phyloP scores from a whole-genome alignment of 1,140 invertebrate species.

The Bombus sibiricus region DNA sequence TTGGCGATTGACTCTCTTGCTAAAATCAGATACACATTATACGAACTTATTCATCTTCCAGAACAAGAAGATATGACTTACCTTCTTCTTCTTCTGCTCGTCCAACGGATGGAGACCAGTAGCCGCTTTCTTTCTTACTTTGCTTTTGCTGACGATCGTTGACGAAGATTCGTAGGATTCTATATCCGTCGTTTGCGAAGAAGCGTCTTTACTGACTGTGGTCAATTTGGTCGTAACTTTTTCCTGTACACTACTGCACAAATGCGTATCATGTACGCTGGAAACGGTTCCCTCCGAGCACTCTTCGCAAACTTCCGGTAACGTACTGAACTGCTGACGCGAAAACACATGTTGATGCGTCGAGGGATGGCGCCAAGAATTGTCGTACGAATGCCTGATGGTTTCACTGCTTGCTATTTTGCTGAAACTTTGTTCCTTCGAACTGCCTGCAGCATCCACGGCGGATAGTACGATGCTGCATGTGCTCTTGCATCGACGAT shows the following conservation, averaged over 20 bases:
- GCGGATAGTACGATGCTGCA: constrained; percentile 87
- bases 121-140: constrained; percentile 59
- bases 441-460: constrained; percentile 62
- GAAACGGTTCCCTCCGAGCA: constrained; percentile 65
- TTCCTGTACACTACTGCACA: constrained; percentile 78
- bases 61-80: constrained; percentile 21
- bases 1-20: constrained; percentile 58
- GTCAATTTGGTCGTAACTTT: constrained; percentile 61
- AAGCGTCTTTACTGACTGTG: constrained; percentile 79
- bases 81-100: constrained; percentile 67
- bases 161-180: constrained; percentile 66
- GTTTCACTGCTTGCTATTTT: constrained; percentile 24
- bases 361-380: constrained; percentile 76
- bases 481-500: constrained; percentile 85
- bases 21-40: constrained; percentile 43
- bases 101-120: constrained; percentile 44
- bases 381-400: constrained; percentile 69
- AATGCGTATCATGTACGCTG: constrained; percentile 76
- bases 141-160: constrained; percentile 61
- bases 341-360: constrained; percentile 68
- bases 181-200: constrained; percentile 84
- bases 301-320: constrained; percentile 80
- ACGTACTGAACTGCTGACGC: constrained; percentile 74
- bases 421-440: constrained; percentile 54
- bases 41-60: background rate